A percentile compares a stretch with the other conserved stretches of the same genome.
Conservation (phyloP, 2,797 vertebrate genomes). For the Tiaroga cobitis region DNA sequence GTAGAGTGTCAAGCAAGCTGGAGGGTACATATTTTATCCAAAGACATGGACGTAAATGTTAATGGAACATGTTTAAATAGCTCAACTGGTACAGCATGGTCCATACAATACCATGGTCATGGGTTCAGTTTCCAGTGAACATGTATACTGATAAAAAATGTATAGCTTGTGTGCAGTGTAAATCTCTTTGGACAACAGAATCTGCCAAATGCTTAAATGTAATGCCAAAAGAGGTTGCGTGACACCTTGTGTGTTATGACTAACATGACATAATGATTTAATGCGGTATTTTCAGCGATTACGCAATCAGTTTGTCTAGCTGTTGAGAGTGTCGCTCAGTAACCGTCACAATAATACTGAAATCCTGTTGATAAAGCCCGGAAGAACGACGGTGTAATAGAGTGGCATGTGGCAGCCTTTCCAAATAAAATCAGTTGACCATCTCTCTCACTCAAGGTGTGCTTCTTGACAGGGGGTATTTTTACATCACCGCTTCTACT, state of each 20-base stretch:
- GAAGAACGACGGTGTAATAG: constrained; percentile 37
- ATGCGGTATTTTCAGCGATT: constrained; percentile 1
- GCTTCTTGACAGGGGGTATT: constrained; percentile 48
- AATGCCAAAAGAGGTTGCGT: neutral
- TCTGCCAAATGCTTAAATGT: constrained; percentile 9
- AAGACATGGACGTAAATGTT: neutral
- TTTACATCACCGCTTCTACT: constrained; percentile 33
- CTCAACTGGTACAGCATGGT: neutral
- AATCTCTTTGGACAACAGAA: neutral
- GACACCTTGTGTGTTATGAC: neutral
- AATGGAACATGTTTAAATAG: constrained; percentile 4
- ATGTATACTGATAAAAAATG: neutral
- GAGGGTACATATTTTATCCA: neutral
- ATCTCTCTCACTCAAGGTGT: constrained; percentile 60
- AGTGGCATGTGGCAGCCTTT: constrained; percentile 50
- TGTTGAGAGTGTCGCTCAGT: constrained; percentile 10
- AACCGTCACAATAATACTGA: constrained; percentile 22
- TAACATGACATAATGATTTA: neutral
- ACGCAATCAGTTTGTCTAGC: constrained; percentile 2
- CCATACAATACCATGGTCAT: neutral
- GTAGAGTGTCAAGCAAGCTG: neutral
- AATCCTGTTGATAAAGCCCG: constrained; percentile 20
- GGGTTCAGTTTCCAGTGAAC: constrained; percentile 18
- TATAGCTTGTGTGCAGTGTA: neutral
- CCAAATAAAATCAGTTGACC: constrained; percentile 58